Evolutionary conservation across 2,888 invertebrate genomes (phyloP).

Genomic region (Agrochola litura): DNA sequence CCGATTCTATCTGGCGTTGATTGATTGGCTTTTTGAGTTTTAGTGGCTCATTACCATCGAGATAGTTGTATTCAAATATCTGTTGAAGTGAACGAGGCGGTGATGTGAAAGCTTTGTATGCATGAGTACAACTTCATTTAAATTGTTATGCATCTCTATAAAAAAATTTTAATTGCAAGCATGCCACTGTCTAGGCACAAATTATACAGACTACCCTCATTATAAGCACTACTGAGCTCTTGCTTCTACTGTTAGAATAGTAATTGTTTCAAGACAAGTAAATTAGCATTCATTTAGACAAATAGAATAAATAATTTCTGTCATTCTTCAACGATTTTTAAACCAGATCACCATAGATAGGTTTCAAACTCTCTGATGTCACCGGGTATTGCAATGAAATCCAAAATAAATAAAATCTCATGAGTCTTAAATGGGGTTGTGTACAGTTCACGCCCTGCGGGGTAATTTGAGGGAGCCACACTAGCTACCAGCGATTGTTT

Average conservation of each 20-base stretch:
- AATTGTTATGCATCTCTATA: not conserved
- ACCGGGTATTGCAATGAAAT: conserved; percentile 39
- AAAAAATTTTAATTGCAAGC: not conserved
- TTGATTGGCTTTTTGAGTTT: conserved; percentile 66
- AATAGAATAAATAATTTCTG: not conserved
- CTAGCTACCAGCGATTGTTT: conserved; percentile 74
- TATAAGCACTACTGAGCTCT: not conserved
- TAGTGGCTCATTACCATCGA: conserved; percentile 48
- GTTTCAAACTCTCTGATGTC: not conserved
- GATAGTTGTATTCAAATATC: conserved; percentile 40
- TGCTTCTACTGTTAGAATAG: not conserved
- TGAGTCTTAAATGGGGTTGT: conserved; percentile 71
- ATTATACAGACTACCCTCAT: not conserved
- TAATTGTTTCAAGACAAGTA: not conserved
- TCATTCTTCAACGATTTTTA: not conserved
- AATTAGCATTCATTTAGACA: not conserved
- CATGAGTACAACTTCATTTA: not conserved
- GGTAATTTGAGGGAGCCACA: conserved; percentile 72
- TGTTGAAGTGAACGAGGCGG: conserved; percentile 24
- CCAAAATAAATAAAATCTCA: conserved; percentile 72
- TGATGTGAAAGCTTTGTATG: conserved; percentile 15
- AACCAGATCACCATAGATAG: not conserved
- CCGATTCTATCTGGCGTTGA: conserved; percentile 70
- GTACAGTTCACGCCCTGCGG: conserved; percentile 79
- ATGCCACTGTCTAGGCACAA: not conserved